Evolutionary conservation across 2,113 vertebrate genomes (phyloP).

Genomic region (Phoenicopterus ruber): DNA sequence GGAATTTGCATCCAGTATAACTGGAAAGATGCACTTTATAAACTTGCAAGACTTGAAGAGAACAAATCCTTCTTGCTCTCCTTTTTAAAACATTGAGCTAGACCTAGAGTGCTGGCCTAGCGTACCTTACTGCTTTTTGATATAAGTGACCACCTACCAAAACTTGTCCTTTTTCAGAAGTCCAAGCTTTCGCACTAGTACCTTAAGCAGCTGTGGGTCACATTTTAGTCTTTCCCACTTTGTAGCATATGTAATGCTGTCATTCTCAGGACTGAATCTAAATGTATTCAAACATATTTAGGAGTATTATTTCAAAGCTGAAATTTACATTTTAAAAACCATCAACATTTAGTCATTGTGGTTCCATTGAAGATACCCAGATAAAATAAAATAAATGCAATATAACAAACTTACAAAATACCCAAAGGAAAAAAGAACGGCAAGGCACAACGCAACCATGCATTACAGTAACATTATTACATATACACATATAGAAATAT

Average conservation of each 20-base stretch:
- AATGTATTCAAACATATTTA: not conserved
- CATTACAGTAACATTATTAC: not conserved
- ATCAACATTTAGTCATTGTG: not conserved
- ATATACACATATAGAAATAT: not conserved
- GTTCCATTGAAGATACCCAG: not conserved
- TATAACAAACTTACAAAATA: not conserved
- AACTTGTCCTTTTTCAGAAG: not conserved
- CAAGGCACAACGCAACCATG: not conserved
- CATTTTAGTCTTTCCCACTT: not conserved
- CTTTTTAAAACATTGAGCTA: not conserved
- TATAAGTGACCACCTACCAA: not conserved
- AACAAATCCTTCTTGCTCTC: not conserved
- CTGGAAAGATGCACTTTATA: not conserved
- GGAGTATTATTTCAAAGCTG: not conserved
- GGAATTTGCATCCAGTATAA: not conserved
- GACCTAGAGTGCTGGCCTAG: not conserved
- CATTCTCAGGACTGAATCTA: not conserved
- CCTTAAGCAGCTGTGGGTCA: not conserved
- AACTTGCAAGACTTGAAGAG: not conserved
- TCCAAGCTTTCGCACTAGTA: not conserved
- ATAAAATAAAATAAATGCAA: not conserved
- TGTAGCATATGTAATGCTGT: not conserved
- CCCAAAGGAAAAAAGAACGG: not conserved
- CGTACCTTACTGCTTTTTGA: not conserved
- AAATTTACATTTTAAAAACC: not conserved